Base-by-base conservation (phyloP, 2,888 invertebrate species). In the Orthonevra nobilis region DNA sequence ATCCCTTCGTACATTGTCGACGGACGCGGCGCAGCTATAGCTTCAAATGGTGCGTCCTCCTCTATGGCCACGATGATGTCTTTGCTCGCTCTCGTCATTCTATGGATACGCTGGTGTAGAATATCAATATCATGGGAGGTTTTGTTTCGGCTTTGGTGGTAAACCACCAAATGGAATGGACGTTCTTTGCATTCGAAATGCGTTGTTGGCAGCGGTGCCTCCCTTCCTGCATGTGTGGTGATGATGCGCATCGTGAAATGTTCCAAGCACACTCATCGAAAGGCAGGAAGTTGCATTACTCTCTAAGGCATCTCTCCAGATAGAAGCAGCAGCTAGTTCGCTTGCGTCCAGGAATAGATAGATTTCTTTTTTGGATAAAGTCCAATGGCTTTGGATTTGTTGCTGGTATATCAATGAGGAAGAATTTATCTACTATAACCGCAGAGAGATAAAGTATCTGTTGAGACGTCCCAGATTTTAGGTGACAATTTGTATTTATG, bases 111-210 rank as follows among this genome's bases (percentile, higher is more conserved):
- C 66, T 73, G 79, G 79, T 68, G 60, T 68, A 44, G 79, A 73
- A 79, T 79, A 79, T 79, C 79, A 79, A 79, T 79, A 77, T 26
- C 79, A 68, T 68, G 72, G 66, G 54, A 56, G 61, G 50, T 73
- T 73, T 54, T 42, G n/a, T n/a, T 5, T 23, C 5, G 23, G 3
- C 3, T 23, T 23, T 23, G 23, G 3, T 23, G 44, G 6, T 54
- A 36, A 38, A 42, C 48, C 34, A 66, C 15, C 20, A 26, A 15
- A 30, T 23, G 20, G 6, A 20, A 20, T 10, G 63, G 54, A 75
- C 74, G 77, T 42, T 72, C 64, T 66, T 60, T 66, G 77, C 77
- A 77, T 77, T 77, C 64, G 40, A 64, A 72, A 72, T 77, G 34
- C 17, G 54, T 48, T 17, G 32, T 23, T 60, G 38, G 50, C 30